phyloP scores from a whole-genome alignment of 2,797 vertebrate genomes.

The Poeciliopsis gracilis region DNA sequence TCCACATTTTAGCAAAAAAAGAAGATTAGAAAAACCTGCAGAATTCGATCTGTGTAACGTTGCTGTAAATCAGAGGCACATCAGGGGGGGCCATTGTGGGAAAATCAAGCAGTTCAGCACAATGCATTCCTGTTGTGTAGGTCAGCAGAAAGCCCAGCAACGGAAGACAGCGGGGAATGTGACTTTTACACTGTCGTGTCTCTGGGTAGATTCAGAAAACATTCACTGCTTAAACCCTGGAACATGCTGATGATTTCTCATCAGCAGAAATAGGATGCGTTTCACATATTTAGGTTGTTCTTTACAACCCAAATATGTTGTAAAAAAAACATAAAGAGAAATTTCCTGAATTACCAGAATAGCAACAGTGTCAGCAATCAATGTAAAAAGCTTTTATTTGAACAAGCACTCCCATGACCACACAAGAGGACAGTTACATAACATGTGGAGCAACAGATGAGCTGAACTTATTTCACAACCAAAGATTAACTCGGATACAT shows the following conservation, averaged over 20 bases:
- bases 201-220: slow-evolving; percentile 39
- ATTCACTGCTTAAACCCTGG: slow-evolving; percentile 1
- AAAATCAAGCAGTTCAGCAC: slow-evolving; percentile 67
- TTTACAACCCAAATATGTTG: neutral
- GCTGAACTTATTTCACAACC: slow-evolving; percentile 31
- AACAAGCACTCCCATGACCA: slow-evolving; percentile 36
- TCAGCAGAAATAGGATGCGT: neutral
- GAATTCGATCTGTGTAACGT: slow-evolving; percentile 18
- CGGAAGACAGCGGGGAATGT: slow-evolving; percentile 61
- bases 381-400: slow-evolving; percentile 52
- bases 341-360: slow-evolving; percentile 27
- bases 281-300: neutral
- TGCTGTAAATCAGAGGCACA: slow-evolving; percentile 60
- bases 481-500: slow-evolving; percentile 9
- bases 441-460: slow-evolving; percentile 16
- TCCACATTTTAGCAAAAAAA: slow-evolving; percentile 8
- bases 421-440: slow-evolving; percentile 42
- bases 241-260: neutral
- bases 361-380: slow-evolving; percentile 42
- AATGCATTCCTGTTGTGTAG: slow-evolving; percentile 71
- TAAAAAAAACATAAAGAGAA: slow-evolving; percentile 6
- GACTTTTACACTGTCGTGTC: slow-evolving; percentile 62
- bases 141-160: slow-evolving; percentile 73
- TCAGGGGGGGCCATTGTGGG: slow-evolving; percentile 52
- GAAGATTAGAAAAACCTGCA: slow-evolving; percentile 29